These are phyloP conservation scores for Odontophorus gujanensis DNA, from an alignment of 2,113 vertebrate species.

Conservation along the genomic window DNA sequence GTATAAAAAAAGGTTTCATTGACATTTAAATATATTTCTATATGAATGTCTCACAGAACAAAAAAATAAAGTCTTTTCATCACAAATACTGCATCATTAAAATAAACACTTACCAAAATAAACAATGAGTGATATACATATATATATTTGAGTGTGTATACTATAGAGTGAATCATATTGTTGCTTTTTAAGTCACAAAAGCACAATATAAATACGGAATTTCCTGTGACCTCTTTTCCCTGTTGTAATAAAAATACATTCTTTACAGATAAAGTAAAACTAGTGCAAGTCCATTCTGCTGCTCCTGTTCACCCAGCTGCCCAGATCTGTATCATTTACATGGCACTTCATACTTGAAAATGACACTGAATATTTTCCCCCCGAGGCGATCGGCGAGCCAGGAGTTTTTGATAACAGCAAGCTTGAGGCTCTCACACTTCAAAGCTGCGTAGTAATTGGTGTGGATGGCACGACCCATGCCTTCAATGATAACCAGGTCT, in stretches of 20 bases:
- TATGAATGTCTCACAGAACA: slow-evolving; percentile 63
- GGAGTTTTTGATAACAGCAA: slow-evolving; percentile 96
- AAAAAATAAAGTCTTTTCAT: slow-evolving; percentile 63
- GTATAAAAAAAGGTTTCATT: slow-evolving; percentile 71
- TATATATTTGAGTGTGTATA: slow-evolving; percentile 72
- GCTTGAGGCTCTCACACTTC: slow-evolving; percentile 95
- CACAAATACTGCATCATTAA: slow-evolving; percentile 70
- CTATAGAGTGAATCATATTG: slow-evolving; percentile 68
- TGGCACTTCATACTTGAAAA: slow-evolving; percentile 96
- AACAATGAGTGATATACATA: slow-evolving; percentile 75
- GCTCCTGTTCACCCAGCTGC: background rate
- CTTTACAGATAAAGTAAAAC: slow-evolving; percentile 71
- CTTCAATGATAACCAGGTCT: slow-evolving; percentile 95
- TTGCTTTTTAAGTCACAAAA: slow-evolving; percentile 71
- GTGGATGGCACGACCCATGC: slow-evolving; percentile 97
- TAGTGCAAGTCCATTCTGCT: slow-evolving; percentile 60
- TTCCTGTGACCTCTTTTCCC: slow-evolving; percentile 54
- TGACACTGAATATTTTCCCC: slow-evolving; percentile 95
- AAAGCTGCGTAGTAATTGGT: slow-evolving; percentile 93
- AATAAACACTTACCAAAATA: slow-evolving; percentile 65
- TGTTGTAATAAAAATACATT: slow-evolving; percentile 71
- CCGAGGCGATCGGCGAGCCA: slow-evolving; percentile 97
- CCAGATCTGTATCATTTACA: slow-evolving; percentile 40
- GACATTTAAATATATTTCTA: slow-evolving; percentile 80
- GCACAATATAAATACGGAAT: slow-evolving; percentile 73